Evolutionary conservation across 2,113 vertebrate genomes (phyloP), one percentile per base, ranked within the genome.

Genomic region (Toxotes jaculatrix): DNA sequence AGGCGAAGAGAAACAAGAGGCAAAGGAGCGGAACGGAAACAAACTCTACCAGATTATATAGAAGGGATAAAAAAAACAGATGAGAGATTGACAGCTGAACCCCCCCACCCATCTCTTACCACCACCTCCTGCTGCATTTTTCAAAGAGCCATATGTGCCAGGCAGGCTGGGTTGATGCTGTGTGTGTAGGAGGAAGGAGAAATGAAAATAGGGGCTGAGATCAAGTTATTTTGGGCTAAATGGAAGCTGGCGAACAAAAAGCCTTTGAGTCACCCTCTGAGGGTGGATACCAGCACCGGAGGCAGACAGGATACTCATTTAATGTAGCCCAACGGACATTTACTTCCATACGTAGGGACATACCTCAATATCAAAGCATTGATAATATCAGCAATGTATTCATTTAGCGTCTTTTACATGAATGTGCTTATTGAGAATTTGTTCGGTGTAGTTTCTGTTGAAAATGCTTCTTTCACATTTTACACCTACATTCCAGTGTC

Each of bases 171-270:
- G 72, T 77, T 83, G 87, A 86, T 83, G 88, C 87, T 79, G 87
- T 66, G 88, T 85, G 85, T 91, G 92, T 91, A 82, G 92, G 92
- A 68, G 82, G 89, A 83, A 86, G 85, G 85, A 92, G 83, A 73
- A 92, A 91, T 92, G 85, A 92, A 93, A 92, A 91, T 92, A 91
- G n/a, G 90, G 90, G 77, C 86, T 91, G 75, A 90, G 89, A 91
- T 92, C 90, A 91, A 92, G 88, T 86, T 93, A 93, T 93, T 92
- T 91, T 90, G 21, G 80, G 88, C 83, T 82, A 82, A 91, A 92
- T 88, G 78, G 80, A 91, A 88, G 82, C 87, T 65, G 74, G 77
- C 23, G 74, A 91, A 90, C 89, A 91, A 91, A 91, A 90, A 86
- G 86, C 79, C 87, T 91, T 93, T 92, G 91, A 91, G 88, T 91